Conservation (phyloP, 1,140 invertebrate genomes). For the Delia radicum region DNA sequence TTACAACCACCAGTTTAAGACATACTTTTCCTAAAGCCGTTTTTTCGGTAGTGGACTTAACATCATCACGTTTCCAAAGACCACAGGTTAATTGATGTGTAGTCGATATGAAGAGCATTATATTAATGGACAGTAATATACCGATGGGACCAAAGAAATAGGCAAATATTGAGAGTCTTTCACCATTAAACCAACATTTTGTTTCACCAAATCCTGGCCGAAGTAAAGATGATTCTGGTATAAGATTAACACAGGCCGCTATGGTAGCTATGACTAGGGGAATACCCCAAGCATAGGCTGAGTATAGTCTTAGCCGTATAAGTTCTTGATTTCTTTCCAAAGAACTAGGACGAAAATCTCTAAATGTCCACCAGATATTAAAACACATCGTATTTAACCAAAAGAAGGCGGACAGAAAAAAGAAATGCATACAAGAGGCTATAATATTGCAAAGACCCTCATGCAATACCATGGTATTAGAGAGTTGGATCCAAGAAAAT, state of each 20-base stretch:
- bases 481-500: slow-evolving; percentile 66
- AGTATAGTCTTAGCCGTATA: slow-evolving; percentile 72
- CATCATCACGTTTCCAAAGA: slow-evolving; percentile 81
- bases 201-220: slow-evolving; percentile 73
- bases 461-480: slow-evolving; percentile 58
- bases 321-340: slow-evolving; percentile 80
- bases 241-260: slow-evolving; percentile 68
- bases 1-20: slow-evolving; percentile 80
- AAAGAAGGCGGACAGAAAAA: slow-evolving; percentile 91
- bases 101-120: slow-evolving; percentile 76
- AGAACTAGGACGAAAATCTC: slow-evolving; percentile 77
- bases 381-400: slow-evolving; percentile 97
- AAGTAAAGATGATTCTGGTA: slow-evolving; percentile 59
- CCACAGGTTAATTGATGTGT: slow-evolving; percentile 82
- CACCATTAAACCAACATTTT: slow-evolving; percentile 79
- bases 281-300: slow-evolving; percentile 78
- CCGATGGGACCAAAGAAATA: slow-evolving; percentile 83
- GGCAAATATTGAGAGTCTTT: slow-evolving; percentile 71
- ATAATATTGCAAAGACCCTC: slow-evolving; percentile 66
- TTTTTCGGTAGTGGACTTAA: slow-evolving; percentile 83
- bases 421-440: slow-evolving; percentile 86
- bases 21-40: slow-evolving; percentile 75
- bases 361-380: slow-evolving; percentile 93
- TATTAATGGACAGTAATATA: slow-evolving; percentile 71
- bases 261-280: slow-evolving; percentile 72